These are phyloP conservation scores for Brachionus rubens DNA, from an alignment of 1,140 invertebrate species.

Conservation along the genomic window DNA sequence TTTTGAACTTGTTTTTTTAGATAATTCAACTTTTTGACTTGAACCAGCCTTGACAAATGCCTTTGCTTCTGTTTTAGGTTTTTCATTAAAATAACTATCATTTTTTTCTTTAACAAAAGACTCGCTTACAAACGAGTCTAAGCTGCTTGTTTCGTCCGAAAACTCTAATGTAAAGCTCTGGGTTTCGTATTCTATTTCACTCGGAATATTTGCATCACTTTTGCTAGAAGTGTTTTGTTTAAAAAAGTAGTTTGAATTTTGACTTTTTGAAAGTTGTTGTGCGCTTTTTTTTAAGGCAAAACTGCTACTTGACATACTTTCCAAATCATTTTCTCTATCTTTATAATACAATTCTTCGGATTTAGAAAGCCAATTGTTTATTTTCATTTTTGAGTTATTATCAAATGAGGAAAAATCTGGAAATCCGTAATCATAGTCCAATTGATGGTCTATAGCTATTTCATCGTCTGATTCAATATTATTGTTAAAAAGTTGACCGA, in stretches of 20 bases:
- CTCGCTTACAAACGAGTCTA: not conserved
- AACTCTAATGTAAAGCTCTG: constrained; percentile 32
- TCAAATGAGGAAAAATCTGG: constrained; percentile 6
- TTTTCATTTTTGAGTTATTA: constrained; percentile 38
- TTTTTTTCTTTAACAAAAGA: too few species aligned
- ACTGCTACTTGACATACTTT: not conserved
- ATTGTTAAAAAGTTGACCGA: not conserved
- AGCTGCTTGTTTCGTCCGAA: constrained; percentile 15
- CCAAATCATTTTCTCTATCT: constrained; percentile 3
- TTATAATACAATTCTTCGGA: not conserved
- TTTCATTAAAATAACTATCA: too few species aligned
- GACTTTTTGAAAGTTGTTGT: too few species aligned
- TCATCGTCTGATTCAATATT: constrained; percentile 28
- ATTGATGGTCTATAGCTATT: not conserved
- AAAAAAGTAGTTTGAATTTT: too few species aligned
- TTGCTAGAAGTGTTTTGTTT: not conserved
- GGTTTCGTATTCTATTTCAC: constrained; percentile 15
- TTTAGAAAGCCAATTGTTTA: constrained; percentile 28
- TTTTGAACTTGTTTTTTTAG: not conserved
- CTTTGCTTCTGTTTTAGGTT: not conserved
- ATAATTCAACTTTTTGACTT: not conserved
- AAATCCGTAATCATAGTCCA: constrained; percentile 24
- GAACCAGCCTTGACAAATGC: not conserved
- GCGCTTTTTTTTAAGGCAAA: not conserved
- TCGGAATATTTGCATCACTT: not conserved